These are phyloP conservation scores for Syngnathus acus DNA, from an alignment of 2,797 vertebrate genomes.

Conservation along the genomic window DNA sequence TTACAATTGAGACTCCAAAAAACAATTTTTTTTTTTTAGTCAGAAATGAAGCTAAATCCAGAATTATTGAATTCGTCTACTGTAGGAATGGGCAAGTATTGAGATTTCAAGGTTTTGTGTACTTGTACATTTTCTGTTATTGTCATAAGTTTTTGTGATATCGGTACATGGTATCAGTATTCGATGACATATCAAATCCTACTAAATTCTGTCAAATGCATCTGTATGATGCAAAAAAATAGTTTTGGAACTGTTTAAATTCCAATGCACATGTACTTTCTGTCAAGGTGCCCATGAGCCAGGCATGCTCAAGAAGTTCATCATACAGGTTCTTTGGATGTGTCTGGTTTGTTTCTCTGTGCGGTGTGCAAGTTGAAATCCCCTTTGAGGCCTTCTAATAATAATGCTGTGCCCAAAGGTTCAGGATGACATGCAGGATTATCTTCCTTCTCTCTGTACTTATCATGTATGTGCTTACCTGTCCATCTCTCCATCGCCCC, in stretches of 20 bases:
- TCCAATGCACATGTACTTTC: background rate
- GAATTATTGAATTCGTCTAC: no score
- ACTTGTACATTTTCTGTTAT: no score
- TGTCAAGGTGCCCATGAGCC: background rate
- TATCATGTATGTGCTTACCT: conserved; percentile 20
- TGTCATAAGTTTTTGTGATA: no score
- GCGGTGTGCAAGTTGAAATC: background rate
- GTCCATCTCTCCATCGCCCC: conserved; percentile 28
- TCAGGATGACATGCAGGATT: conserved; percentile 2
- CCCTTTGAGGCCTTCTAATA: background rate
- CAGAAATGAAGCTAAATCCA: no score
- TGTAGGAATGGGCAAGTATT: no score
- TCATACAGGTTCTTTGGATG: background rate
- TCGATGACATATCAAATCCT: no score
- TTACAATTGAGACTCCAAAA: background rate
- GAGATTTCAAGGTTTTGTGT: no score
- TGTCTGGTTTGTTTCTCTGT: background rate
- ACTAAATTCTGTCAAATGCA: no score
- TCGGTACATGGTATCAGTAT: no score
- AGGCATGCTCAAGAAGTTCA: background rate
- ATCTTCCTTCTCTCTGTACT: conserved; percentile 9
- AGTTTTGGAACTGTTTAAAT: no score
- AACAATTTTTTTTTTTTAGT: no score
- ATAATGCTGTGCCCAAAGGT: background rate
- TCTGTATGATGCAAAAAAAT: no score